Percentiles rank a stretch among this genome's conserved stretches.
Evolutionary conservation across 2,888 invertebrate species (phyloP).

Genomic region (Hydriomena furcata): DNA sequence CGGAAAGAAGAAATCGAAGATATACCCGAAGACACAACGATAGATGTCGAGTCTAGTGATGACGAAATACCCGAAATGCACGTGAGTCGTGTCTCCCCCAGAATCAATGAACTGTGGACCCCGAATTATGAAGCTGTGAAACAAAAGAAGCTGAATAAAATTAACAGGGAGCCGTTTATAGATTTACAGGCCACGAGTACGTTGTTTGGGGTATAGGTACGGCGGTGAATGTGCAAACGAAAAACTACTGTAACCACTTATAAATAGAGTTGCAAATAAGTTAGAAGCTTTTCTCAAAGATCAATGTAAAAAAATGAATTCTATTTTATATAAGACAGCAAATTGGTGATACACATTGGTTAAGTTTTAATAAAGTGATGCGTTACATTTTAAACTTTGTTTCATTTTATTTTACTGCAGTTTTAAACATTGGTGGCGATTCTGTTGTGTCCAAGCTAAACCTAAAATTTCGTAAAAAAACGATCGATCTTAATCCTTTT

Average conservation of each 20-base stretch:
- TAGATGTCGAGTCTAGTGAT: conserved; percentile 61
- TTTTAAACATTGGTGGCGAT: too few relatives aligned
- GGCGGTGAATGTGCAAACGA: not conserved
- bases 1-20: conserved; percentile 44
- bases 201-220: conserved; percentile 50
- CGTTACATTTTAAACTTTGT: not conserved
- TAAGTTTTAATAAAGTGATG: conserved; percentile 12
- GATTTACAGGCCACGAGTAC: conserved; percentile 54
- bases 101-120: conserved; percentile 63
- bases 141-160: conserved; percentile 70
- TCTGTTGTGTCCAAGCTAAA: too few relatives aligned
- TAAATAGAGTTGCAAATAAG: too few relatives aligned
- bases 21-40: conserved; percentile 39
- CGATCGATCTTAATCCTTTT: too few relatives aligned
- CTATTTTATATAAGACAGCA: too few relatives aligned
- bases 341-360: not conserved
- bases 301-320: too few relatives aligned
- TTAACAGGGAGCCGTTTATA: conserved; percentile 60
- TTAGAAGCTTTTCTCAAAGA: too few relatives aligned
- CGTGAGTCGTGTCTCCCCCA: conserved; percentile 43
- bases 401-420: not conserved
- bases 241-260: too few relatives aligned
- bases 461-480: too few relatives aligned
- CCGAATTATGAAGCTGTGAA: conserved; percentile 72
- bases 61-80: conserved; percentile 49